Evolutionary conservation across 2,888 invertebrate species (phyloP), one percentile per base, ranked within the genome.

Genomic region (Horisme vitalbata): DNA sequence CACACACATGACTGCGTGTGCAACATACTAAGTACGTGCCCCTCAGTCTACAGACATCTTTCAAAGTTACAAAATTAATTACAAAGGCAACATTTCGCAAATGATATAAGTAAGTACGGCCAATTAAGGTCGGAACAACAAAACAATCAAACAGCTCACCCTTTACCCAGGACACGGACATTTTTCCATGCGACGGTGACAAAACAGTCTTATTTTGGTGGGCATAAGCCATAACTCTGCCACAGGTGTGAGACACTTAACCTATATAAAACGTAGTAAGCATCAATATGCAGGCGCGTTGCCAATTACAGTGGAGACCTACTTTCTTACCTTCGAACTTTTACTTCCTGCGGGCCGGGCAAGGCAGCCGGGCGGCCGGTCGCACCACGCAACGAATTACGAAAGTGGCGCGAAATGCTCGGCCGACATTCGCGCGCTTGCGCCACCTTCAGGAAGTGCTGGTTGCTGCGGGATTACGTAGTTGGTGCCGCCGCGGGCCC

Each of bases 251-350:
- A 52, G 50, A 49, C 48, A 52, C 65, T 63, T 68, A 79, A 75
- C 79, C 83, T 80, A 83, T 82, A 81, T 81, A 66, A 65, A 65
- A 46, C 44, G 71, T 71, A 69, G 69, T 71, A 71, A 73, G 65
- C 82, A 87, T 87, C 83, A 85, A 80, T 83, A 89, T 86, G 85
- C 87, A 87, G 83, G 84, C 86, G 70, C 73, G 78, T 75, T 84
- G 86, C 87, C 87, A 87, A 87, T 86, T 87, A 83, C 83, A 85
- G 79, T 63, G 75, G 84, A 86, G 88, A 88, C 89, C 89, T 86
- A 88, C 88, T 89, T 89, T 88, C 89, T 86, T 88, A 88, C 86
- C 89, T 88, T 87, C 87, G 88, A 89, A 89, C 89, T 89, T 88
- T 89, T 89, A 89, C 89, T 89, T 89, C 89, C 89, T 89, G 86